Conservation (phyloP, 2,113 vertebrate species). For the Calidris pugnax region DNA sequence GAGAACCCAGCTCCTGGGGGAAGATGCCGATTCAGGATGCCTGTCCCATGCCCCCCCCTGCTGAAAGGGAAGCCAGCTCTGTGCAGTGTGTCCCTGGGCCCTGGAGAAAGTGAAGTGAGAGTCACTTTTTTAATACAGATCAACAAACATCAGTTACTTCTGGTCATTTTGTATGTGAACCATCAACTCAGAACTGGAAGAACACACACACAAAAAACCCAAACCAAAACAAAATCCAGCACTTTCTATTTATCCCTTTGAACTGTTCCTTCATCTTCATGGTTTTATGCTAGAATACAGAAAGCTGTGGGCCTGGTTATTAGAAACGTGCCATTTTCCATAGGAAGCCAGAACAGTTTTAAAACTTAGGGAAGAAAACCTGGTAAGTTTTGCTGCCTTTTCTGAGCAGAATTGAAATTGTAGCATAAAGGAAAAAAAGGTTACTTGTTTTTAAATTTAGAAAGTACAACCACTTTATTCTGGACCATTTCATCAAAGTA, state of each 20-base stretch:
- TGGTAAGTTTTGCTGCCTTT: background rate
- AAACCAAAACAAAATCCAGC: background rate
- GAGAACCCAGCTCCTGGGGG: background rate
- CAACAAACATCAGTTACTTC: background rate
- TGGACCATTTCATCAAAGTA: background rate
- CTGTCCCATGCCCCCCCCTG: background rate
- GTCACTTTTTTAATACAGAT: background rate
- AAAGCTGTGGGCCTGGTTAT: background rate
- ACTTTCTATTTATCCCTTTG: background rate
- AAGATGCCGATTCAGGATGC: background rate
- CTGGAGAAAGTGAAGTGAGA: background rate
- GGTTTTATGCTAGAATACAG: background rate
- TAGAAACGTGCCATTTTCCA: background rate
- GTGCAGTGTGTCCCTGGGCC: background rate
- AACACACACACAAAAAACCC: background rate
- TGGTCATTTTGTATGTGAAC: background rate
- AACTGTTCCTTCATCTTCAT: background rate
- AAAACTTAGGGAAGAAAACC: background rate
- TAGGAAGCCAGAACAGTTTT: background rate
- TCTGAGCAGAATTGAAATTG: background rate
- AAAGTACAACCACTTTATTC: background rate
- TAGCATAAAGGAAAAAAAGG: background rate
- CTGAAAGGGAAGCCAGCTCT: background rate
- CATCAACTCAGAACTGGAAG: background rate
- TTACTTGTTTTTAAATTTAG: background rate